Evolutionary conservation across 2,797 vertebrate genomes (phyloP), one percentile per base, ranked within the genome.

Genomic region (Danio kyathit): DNA sequence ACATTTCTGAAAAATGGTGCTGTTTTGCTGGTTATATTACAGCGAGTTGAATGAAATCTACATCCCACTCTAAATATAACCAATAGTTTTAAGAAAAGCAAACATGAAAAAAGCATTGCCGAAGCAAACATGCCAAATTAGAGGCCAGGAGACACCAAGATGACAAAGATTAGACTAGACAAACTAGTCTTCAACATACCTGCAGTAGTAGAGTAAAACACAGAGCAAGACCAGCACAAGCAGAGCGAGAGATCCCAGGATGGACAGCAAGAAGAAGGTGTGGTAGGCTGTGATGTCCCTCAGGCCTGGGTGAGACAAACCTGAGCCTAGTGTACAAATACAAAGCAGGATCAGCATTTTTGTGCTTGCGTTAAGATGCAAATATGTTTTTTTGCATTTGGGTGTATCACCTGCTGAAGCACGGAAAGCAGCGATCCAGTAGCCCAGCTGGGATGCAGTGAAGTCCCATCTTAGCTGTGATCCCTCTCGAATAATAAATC

Each of bases 141-240:
- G n/a, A n/a, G n/a, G n/a, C n/a, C n/a, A n/a, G n/a, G n/a, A n/a
- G n/a, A n/a, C n/a, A n/a, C n/a, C n/a, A n/a, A n/a, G n/a, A n/a
- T n/a, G n/a, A n/a, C n/a, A n/a, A n/a, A n/a, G n/a, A n/a, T n/a
- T n/a, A n/a, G n/a, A n/a, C n/a, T 5, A 74, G 43, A 29, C 9
- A 38, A 48, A 60, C 21, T 12, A 61, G 59, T 29, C 8, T 8
- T 17, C 56, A 17, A 57, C 70, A 48, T 16, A 88, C 97, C 97
- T 96, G 96, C 97, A 98, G 92, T 98, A 99, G 92, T 98, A 99
- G 90, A 98, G 97, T 84, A 99, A 95, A 74, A 99, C 94, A 83
- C 97, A 98, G 75, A 99, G 95, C 74, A 99, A 91, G 79, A 97
- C 96, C 81, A 99, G 96, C 66, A 99, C 96, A 54, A 99, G 91